phyloP scores from a whole-genome alignment of 2,888 invertebrate species.

The Tipula lateralis region DNA sequence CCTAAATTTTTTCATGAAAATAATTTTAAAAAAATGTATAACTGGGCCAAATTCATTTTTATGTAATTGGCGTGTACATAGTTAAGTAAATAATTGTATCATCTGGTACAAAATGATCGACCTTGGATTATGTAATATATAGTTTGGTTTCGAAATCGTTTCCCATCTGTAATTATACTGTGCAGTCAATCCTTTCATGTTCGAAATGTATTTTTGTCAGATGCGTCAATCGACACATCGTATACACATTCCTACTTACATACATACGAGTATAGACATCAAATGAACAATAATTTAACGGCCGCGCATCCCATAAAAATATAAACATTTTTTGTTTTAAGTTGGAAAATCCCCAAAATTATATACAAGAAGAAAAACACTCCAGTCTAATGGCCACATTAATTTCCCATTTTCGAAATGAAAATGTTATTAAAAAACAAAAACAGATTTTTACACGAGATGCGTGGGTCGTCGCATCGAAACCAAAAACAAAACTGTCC shows the following conservation, averaged over 20 bases:
- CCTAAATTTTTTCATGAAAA: background rate
- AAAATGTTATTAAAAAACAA: background rate
- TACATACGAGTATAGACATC: background rate
- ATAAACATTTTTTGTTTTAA: background rate
- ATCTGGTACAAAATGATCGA: background rate
- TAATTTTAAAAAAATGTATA: background rate
- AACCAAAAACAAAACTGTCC: background rate
- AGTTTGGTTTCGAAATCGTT: background rate
- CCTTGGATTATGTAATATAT: background rate
- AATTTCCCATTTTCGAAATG: background rate
- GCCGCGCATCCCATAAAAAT: background rate
- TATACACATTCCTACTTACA: background rate
- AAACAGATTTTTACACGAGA: background rate
- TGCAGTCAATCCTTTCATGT: background rate
- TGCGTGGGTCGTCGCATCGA: background rate
- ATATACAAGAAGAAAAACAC: background rate
- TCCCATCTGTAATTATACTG: background rate
- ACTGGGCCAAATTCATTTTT: background rate
- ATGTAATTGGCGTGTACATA: too few relatives aligned
- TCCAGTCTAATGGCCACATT: background rate
- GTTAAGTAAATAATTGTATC: too few relatives aligned
- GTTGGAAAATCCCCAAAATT: background rate
- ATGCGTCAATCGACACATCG: background rate
- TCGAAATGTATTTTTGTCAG: conserved; percentile 29
- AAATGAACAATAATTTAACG: background rate